Base-by-base conservation (phyloP, 2,113 vertebrate genomes). In the Lota lota region DNA sequence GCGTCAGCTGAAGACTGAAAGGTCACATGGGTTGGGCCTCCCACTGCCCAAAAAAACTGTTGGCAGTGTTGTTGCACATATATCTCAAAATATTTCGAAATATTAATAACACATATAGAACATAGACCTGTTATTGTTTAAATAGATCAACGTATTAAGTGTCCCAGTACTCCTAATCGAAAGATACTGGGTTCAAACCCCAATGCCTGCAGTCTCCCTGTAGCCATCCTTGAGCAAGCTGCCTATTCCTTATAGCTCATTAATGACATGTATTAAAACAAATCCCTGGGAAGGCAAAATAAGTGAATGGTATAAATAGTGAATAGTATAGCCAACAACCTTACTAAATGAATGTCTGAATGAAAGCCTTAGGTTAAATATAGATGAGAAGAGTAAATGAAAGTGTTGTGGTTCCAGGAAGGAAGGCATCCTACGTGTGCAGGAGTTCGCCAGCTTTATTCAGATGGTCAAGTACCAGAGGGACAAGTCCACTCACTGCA, bases 1-100 rank as follows among this genome's bases (percentile, higher is more conserved):
- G 89, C 89, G 86, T 90, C 89, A 90, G 89, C 89, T 85, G 67
- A 82, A 88, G 87, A 83, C 64, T 58, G 70, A 88, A 90, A 90
- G 87, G 89, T 90, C 85, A 84, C 61, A 63, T 72, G 77, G 88
- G 82, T 20, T 82, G 77, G 67, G 74, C 71, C 72, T 75, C 61
- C 74, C 79, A 73, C 66, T 74, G 68, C 67, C 65, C 22, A 21
- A 50, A 79, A 63, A 6, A 60, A 36, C 3, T n/a, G 33, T 5
- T 5, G 58, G 62, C 2, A 16, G 14, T 15, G 57, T 15, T 14
- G 22, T 7, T 33, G 28, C 28, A 4, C 28, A 33, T 33, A 33
- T 4, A 33, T 33, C 28, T 33, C 3, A 3, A 33, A 33, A 33
- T 33, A 33, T 33, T 33, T 33, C 3, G 28, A 33, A 33, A 33